phyloP scores from a whole-genome alignment of 1,140 invertebrate species.

The Habropoda laboriosa region DNA sequence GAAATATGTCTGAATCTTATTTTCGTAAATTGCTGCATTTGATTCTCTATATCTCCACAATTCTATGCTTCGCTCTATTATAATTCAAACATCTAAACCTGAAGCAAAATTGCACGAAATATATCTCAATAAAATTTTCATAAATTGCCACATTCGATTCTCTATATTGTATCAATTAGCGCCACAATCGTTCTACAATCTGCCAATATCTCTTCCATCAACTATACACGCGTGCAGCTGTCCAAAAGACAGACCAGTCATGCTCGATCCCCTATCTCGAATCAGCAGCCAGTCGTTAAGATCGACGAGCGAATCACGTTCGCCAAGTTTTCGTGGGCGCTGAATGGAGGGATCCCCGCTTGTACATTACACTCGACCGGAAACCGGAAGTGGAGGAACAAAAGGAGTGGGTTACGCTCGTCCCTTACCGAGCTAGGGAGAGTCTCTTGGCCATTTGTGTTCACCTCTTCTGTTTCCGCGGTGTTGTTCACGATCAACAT shows the following conservation, averaged over 20 bases:
- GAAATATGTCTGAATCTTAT: too few relatives aligned
- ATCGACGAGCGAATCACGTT: conserved; percentile 9
- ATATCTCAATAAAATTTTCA: too few relatives aligned
- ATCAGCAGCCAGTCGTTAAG: not conserved
- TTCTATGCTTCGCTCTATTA: too few relatives aligned
- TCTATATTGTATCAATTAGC: too few relatives aligned
- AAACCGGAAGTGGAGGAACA: conserved; percentile 45
- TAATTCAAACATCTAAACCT: too few relatives aligned
- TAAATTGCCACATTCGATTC: too few relatives aligned
- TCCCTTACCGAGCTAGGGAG: conserved; percentile 43
- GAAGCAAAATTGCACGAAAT: too few relatives aligned
- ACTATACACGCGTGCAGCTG: not conserved
- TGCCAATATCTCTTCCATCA: too few relatives aligned
- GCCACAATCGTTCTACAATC: too few relatives aligned
- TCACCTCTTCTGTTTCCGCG: conserved; percentile 72
- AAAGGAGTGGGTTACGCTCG: conserved; percentile 2
- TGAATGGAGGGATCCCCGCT: not conserved
- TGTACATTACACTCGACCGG: not conserved
- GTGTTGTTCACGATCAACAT: conserved; percentile 78
- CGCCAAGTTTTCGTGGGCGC: not conserved
- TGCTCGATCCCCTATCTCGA: conserved; percentile 10
- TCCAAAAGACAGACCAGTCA: not conserved
- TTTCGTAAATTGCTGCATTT: too few relatives aligned
- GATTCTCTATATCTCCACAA: too few relatives aligned
- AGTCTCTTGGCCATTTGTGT: conserved; percentile 42